Percentiles rank a stretch among this genome's conserved stretches.
These are phyloP conservation scores for Luscinia megarhynchos DNA, from an alignment of 2,797 vertebrate species.

Conservation along the genomic window DNA sequence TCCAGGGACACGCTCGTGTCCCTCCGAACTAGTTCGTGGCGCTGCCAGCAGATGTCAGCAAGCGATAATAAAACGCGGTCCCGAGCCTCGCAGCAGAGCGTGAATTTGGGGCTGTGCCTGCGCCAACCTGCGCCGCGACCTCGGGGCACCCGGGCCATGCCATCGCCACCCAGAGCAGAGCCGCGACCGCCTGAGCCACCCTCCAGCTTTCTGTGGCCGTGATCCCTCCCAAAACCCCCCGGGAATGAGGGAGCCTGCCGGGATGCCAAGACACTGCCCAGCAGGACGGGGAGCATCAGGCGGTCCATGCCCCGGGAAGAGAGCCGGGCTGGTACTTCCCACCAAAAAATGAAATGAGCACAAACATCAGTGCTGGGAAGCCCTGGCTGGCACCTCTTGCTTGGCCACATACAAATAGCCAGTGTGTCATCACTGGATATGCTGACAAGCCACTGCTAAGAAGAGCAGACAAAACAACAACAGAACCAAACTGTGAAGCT, in stretches of 20 bases:
- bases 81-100: not conserved
- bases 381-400: fast-evolving
- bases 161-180: fast-evolving
- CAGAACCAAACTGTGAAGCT: not conserved
- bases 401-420: not conserved
- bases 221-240: not conserved
- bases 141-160: not conserved
- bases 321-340: not conserved
- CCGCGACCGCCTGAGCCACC: fast-evolving
- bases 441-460: not conserved
- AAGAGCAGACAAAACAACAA: too few relatives aligned
- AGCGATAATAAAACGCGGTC: slow-evolving; percentile 70
- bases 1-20: fast-evolving
- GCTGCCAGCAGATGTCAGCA: slow-evolving; percentile 82
- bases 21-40: slow-evolving; percentile 41
- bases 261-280: fast-evolving
- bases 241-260: not conserved
- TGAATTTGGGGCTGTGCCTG: not conserved
- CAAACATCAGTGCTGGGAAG: not conserved
- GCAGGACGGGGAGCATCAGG: too few relatives aligned
- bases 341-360: not conserved
- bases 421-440: too few relatives aligned
- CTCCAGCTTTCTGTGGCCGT: not conserved
- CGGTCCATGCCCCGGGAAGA: fast-evolving
- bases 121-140: fast-evolving